A percentile compares a stretch with the other conserved stretches of the same genome.
Conservation (phyloP, 2,888 invertebrate genomes). For the Amphipoea oculea region DNA sequence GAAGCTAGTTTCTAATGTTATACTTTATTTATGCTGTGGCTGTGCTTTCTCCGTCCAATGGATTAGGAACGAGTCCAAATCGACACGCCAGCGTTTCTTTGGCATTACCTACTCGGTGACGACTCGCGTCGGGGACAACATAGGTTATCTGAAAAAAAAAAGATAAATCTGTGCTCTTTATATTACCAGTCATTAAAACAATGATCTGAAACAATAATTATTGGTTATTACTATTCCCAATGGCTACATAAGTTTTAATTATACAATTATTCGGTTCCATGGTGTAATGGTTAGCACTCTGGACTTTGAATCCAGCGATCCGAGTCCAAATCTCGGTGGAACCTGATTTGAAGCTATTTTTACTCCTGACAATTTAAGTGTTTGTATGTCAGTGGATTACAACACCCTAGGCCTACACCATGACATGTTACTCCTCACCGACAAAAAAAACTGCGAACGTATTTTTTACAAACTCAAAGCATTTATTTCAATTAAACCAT, state of each 20-base stretch:
- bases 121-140: too few relatives aligned
- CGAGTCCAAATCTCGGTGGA: slow-evolving; percentile 96
- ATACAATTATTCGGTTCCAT: slow-evolving; percentile 89
- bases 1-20: too few relatives aligned
- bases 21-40: too few relatives aligned
- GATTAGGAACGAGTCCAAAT: too few relatives aligned
- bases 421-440: not conserved
- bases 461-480: not conserved
- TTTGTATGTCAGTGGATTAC: not conserved
- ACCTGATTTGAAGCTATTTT: slow-evolving; percentile 81
- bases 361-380: not conserved
- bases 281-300: slow-evolving; percentile 96
- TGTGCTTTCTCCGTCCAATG: too few relatives aligned
- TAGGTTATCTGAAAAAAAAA: too few relatives aligned
- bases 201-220: slow-evolving; percentile 11
- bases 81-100: too few relatives aligned
- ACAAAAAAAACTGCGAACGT: not conserved
- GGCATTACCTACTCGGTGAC: too few relatives aligned
- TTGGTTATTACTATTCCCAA: not conserved
- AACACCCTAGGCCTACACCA: not conserved
- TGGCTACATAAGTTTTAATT: not conserved
- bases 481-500: too few relatives aligned
- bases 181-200: too few relatives aligned
- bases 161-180: too few relatives aligned
- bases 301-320: slow-evolving; percentile 96